Percentiles rank a stretch among this genome's conserved stretches.
phyloP scores from a whole-genome alignment of 2,888 invertebrate genomes.

The Cephus pygmeus region DNA sequence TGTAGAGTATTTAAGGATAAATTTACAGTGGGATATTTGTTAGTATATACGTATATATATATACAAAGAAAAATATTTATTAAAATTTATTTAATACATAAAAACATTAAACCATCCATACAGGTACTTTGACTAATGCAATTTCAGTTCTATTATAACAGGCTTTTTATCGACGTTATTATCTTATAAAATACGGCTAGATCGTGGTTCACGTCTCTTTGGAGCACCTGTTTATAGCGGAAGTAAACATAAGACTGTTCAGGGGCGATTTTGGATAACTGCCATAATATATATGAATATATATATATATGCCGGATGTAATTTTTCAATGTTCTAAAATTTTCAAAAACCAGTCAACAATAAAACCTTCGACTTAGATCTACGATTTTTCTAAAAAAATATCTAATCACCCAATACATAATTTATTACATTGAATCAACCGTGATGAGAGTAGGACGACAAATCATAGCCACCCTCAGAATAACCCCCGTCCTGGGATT shows the following conservation, averaged over 20 bases:
- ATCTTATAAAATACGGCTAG: neutral
- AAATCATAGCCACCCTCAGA: slow-evolving; percentile 1
- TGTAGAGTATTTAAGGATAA: neutral
- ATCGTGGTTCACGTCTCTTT: neutral
- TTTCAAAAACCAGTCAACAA: neutral
- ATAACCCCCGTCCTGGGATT: slow-evolving; percentile 12
- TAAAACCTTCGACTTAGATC: neutral
- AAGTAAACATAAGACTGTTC: neutral
- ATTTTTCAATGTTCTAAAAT: neutral
- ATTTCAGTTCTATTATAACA: neutral
- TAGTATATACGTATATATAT: neutral
- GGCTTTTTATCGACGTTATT: neutral
- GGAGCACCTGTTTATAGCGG: neutral
- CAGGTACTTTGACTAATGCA: neutral
- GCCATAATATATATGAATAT: neutral
- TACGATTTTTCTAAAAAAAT: neutral
- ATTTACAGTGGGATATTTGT: neutral
- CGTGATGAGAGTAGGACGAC: slow-evolving; percentile 20
- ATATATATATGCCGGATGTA: neutral
- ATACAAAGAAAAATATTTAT: neutral
- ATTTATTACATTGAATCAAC: slow-evolving; percentile 14
- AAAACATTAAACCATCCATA: neutral
- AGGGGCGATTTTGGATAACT: neutral
- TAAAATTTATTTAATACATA: neutral
- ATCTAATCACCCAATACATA: neutral